Base-by-base conservation (phyloP, 2,113 vertebrate species). In the Oxyruncus cristatus region DNA sequence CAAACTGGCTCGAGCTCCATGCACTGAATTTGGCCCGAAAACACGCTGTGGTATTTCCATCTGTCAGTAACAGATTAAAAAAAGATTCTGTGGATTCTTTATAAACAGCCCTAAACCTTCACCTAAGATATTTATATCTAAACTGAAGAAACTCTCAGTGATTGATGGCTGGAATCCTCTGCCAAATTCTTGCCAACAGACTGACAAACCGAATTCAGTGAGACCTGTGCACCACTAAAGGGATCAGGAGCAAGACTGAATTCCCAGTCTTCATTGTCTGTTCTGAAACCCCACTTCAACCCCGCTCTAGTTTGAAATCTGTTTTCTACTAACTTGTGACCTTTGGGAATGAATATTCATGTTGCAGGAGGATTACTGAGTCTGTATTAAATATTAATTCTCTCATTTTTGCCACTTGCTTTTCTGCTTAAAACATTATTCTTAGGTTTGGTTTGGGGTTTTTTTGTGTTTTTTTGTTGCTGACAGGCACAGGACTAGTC, bases 51-150 rank as follows among this genome's bases (percentile, higher is more conserved):
- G 63, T 88, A 95, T 96, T 96, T 84, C 88, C 92, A 96, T 96
- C 95, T 96, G 93, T 88, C 92, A 94, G 93, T 71, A 72, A 86
- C 72, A 92, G 89, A 88, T 92, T 95, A 84, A 80, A 93, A 79
- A 89, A 93, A 83, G 92, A 94, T 93, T 92, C 90, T 89, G 63
- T 33, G 22, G 44, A 66, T 94, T 95, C 88, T 88, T 81, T 71
- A 76, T 33, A 71, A 95, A 86, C 85, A 90, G 11, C 79, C 42
- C 78, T 67, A 90, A 93, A 94, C 52, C 67, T 93, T 96, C 83
- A 92, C 92, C 85, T 89, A 26, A 3, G 9, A n/a, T 96, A 92
- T 94, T 92, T 96, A 78, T 93, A 78, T 23, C 82, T n/a, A 76
- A 96, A 92, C 81, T 93, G 55, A 76, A 95, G 75, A 93, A 93